Percentiles rank a stretch among this genome's conserved stretches.
These are phyloP conservation scores for Poecilia wingei DNA, from an alignment of 2,797 vertebrate genomes.

Conservation along the genomic window DNA sequence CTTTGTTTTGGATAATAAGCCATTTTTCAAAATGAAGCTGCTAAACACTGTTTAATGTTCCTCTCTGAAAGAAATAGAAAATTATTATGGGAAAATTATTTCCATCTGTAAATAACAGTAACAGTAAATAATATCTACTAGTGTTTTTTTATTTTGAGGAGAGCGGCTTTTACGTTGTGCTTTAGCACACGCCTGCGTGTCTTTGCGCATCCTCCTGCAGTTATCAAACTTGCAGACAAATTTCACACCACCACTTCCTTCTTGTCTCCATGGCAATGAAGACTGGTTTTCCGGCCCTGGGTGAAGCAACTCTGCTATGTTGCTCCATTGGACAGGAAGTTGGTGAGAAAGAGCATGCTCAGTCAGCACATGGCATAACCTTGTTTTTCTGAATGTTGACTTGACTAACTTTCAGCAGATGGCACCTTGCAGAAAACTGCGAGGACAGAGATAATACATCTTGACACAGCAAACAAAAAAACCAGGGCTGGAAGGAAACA, in stretches of 20 bases:
- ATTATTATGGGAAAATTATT: too few species aligned
- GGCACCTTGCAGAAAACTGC: slow-evolving; percentile 6
- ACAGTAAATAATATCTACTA: neutral
- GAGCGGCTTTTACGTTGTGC: slow-evolving; percentile 1
- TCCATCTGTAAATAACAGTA: neutral
- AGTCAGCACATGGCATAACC: slow-evolving; percentile 65
- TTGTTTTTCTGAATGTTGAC: slow-evolving; percentile 55
- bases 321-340: slow-evolving; percentile 74
- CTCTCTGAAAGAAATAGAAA: neutral
- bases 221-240: slow-evolving; percentile 64
- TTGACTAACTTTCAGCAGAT: slow-evolving; percentile 24
- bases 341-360: slow-evolving; percentile 59
- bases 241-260: slow-evolving; percentile 83
- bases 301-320: slow-evolving; percentile 61
- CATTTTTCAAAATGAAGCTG: neutral
- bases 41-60: neutral
- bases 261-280: slow-evolving; percentile 79
- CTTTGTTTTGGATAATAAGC: neutral
- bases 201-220: slow-evolving; percentile 60
- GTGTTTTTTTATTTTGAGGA: slow-evolving; percentile 1
- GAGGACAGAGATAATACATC: neutral
- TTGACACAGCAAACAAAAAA: neutral
- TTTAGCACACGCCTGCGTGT: slow-evolving; percentile 35
- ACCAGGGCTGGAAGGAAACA: neutral
- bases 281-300: slow-evolving; percentile 71